Conservation (phyloP, 2,888 invertebrate genomes). For the Aplocera efformata region DNA sequence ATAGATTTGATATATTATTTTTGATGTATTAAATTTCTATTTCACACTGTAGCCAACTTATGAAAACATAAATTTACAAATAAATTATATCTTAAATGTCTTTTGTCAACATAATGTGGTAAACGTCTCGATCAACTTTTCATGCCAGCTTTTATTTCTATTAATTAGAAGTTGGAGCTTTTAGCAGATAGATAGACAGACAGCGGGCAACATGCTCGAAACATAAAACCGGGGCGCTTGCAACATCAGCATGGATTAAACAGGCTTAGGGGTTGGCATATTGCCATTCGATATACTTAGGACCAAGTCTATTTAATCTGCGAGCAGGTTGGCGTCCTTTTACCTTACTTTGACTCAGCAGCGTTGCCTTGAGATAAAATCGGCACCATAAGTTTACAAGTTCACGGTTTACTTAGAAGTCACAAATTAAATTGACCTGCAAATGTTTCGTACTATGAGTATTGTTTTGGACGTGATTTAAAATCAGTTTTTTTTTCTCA, state of each 20-base stretch:
- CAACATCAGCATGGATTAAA: conserved; percentile 16
- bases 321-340: conserved; percentile 29
- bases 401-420: conserved; percentile 11
- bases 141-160: too few relatives aligned
- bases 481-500: background rate
- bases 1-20: too few relatives aligned
- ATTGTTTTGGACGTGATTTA: conserved; percentile 6
- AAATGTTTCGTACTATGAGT: conserved; percentile 16
- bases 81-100: too few relatives aligned
- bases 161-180: too few relatives aligned
- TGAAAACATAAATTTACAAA: too few relatives aligned
- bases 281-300: conserved; percentile 23
- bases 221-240: conserved; percentile 4
- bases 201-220: background rate
- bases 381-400: conserved; percentile 14
- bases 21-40: too few relatives aligned
- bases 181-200: too few relatives aligned
- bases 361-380: conserved; percentile 16
- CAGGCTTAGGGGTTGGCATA: conserved; percentile 22
- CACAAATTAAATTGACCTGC: conserved; percentile 13
- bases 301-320: too few relatives aligned
- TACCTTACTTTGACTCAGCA: conserved; percentile 24
- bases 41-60: too few relatives aligned
- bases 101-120: too few relatives aligned
- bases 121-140: too few relatives aligned